A percentile compares a stretch with the other conserved stretches of the same genome.
These are phyloP conservation scores for Monochamus saltuarius DNA, from an alignment of 1,140 invertebrate genomes.

Conservation along the genomic window DNA sequence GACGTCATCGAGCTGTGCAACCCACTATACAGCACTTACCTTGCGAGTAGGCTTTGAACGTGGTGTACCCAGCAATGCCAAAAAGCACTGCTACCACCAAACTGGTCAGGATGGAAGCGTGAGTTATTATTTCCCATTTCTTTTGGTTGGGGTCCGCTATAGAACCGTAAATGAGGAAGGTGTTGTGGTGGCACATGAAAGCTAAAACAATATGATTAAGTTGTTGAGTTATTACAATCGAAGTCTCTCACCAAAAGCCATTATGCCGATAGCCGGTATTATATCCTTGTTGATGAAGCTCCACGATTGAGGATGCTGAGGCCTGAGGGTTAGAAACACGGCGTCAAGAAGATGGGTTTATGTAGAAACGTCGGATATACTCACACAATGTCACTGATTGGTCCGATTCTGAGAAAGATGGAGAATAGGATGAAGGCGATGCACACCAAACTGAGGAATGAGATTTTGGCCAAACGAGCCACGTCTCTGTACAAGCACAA, in stretches of 20 bases:
- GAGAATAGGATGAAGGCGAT: constrained; percentile 73
- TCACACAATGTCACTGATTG: constrained; percentile 63
- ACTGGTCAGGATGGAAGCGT: constrained; percentile 74
- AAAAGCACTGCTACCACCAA: constrained; percentile 72
- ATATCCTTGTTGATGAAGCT: constrained; percentile 73
- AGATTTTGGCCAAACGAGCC: constrained; percentile 75
- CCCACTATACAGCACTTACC: constrained; percentile 62
- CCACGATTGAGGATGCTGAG: constrained; percentile 70
- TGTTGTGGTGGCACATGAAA: constrained; percentile 92
- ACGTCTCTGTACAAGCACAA: constrained; percentile 82
- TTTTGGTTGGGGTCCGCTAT: constrained; percentile 75
- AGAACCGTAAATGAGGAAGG: constrained; percentile 82
- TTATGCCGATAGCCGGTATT: constrained; percentile 80
- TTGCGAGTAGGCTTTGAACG: constrained; percentile 81
- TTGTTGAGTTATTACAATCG: background rate
- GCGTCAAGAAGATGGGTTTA: background rate
- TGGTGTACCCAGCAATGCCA: constrained; percentile 79
- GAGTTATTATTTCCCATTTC: constrained; percentile 81
- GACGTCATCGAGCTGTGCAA: too few relatives aligned
- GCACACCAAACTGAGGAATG: constrained; percentile 75
- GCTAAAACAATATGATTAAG: constrained; percentile 56
- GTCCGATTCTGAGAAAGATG: constrained; percentile 66
- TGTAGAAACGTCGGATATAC: constrained; percentile 37
- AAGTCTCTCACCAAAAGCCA: constrained; percentile 71
- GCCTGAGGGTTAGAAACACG: constrained; percentile 55